These are phyloP conservation scores for Tanytarsus gracilentus DNA, from an alignment of 2,888 invertebrate species.

Conservation along the genomic window DNA sequence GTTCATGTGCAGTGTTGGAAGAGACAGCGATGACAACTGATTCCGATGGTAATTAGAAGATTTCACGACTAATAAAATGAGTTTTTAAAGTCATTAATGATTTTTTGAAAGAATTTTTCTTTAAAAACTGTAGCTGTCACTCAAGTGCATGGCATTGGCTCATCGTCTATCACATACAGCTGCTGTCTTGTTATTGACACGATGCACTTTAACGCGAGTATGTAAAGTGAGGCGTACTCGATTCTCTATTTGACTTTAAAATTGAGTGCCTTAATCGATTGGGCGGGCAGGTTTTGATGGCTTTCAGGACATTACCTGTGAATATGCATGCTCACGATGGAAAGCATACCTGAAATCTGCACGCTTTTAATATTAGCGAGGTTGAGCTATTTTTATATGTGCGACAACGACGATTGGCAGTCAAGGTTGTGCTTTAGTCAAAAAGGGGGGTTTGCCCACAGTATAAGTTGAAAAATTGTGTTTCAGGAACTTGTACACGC, in stretches of 20 bases:
- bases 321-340: not conserved
- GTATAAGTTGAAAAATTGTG: not conserved
- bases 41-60: slow-evolving; percentile 6
- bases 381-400: not conserved
- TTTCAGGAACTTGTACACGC: not conserved
- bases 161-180: not conserved
- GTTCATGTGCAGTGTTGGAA: too few relatives aligned
- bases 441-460: not conserved
- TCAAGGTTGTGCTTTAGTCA: slow-evolving; percentile 7
- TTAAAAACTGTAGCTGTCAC: not conserved
- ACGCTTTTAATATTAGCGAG: slow-evolving; percentile 7
- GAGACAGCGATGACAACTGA: slow-evolving; percentile 1
- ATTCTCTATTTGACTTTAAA: too few relatives aligned
- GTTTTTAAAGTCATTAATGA: slow-evolving; percentile 3
- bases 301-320: too few relatives aligned
- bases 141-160: too few relatives aligned
- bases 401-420: not conserved
- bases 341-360: slow-evolving; percentile 6
- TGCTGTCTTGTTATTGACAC: not conserved
- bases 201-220: not conserved
- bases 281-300: too few relatives aligned
- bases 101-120: not conserved
- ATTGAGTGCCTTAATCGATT: too few relatives aligned
- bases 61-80: not conserved
- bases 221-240: not conserved